These are phyloP conservation scores for Parambassis ranga DNA, from an alignment of 2,797 vertebrate species.

Conservation along the genomic window DNA sequence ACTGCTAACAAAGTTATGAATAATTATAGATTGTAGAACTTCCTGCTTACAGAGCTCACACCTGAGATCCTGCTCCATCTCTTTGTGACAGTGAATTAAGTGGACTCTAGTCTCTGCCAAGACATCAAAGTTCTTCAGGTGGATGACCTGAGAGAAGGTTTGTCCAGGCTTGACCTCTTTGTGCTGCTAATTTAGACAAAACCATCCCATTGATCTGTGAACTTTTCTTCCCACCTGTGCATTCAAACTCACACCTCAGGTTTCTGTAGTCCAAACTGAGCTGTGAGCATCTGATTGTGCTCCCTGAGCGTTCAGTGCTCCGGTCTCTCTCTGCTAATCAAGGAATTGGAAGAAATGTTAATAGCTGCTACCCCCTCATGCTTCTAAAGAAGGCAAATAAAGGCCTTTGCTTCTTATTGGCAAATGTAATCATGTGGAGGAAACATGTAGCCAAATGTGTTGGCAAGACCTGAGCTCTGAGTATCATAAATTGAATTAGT, in stretches of 20 bases:
- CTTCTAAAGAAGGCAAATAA: constrained; percentile 56
- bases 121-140: too few relatives aligned
- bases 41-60: too few relatives aligned
- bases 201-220: constrained; percentile 17
- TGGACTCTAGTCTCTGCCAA: too few relatives aligned
- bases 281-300: constrained; percentile 42
- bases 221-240: constrained; percentile 5
- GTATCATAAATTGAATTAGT: constrained; percentile 75
- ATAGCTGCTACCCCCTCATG: constrained; percentile 44
- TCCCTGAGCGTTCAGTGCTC: constrained; percentile 41
- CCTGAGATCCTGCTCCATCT: too few relatives aligned
- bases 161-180: too few relatives aligned
- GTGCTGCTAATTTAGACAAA: too few relatives aligned
- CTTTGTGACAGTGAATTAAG: too few relatives aligned
- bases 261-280: constrained; percentile 6
- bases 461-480: constrained; percentile 54
- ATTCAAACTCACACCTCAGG: constrained; percentile 4
- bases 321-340: constrained; percentile 49
- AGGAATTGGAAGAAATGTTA: constrained; percentile 56
- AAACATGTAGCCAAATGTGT: constrained; percentile 72
- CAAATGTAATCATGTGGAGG: constrained; percentile 66
- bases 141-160: too few relatives aligned
- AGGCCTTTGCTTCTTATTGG: constrained; percentile 54
- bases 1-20: too few relatives aligned
- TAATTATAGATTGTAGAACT: too few relatives aligned